phyloP scores from a whole-genome alignment of 2,113 vertebrate species.

The Ochotona curzoniae region DNA sequence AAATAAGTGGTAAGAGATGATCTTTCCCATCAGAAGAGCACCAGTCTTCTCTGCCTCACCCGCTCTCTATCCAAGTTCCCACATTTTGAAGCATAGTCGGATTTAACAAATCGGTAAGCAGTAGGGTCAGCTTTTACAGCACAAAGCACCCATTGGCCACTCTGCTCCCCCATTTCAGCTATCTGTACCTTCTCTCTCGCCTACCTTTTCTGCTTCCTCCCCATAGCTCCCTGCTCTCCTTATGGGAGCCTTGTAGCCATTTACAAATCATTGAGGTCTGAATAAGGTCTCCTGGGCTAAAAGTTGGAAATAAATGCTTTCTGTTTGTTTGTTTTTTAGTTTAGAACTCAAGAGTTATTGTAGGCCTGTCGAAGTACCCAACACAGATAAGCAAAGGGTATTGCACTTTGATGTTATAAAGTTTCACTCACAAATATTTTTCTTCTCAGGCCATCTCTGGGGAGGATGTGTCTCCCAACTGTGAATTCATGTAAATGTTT shows the following conservation, averaged over 20 bases:
- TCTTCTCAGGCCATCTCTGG: not conserved
- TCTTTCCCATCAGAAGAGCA: not conserved
- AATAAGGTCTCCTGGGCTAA: not conserved
- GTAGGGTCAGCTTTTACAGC: not conserved
- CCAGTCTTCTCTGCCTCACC: not conserved
- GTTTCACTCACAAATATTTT: not conserved
- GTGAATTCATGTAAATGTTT: slow-evolving; percentile 16
- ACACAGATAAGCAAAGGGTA: slow-evolving; percentile 12
- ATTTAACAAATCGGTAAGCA: not conserved
- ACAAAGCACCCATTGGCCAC: not conserved
- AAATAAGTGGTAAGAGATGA: not conserved
- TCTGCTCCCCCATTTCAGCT: not conserved
- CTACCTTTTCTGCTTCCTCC: not conserved
- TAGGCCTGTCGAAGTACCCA: not conserved
- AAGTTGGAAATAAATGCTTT: not conserved
- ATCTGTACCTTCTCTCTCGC: not conserved
- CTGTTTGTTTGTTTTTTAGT: too few relatives aligned
- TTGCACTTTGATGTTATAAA: not conserved
- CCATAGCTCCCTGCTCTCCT: not conserved
- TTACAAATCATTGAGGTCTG: slow-evolving; percentile 10
- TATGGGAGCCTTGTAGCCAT: not conserved
- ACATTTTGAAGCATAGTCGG: not conserved
- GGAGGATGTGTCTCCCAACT: not conserved
- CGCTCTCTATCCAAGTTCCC: not conserved
- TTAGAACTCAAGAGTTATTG: not conserved